Evolutionary conservation across 2,888 invertebrate genomes (phyloP).

Genomic region (Drosophila helvetica): DNA sequence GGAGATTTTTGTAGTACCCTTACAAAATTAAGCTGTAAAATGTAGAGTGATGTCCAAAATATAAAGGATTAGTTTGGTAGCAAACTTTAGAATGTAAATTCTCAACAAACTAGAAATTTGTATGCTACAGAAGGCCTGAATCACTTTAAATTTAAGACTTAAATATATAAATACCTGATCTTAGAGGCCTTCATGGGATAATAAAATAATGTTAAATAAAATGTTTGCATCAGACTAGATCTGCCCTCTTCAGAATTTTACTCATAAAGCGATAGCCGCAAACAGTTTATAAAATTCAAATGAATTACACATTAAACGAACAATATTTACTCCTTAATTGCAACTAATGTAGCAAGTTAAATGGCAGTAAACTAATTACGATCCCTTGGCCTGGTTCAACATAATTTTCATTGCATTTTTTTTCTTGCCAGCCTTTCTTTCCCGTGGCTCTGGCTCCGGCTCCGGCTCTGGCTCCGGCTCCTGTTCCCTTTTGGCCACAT

Average conservation of each 20-base stretch:
- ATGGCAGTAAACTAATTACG: conserved; percentile 73
- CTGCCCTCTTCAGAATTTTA: not conserved
- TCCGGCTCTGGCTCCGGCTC: not conserved
- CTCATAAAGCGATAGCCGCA: not conserved
- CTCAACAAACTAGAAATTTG: no score
- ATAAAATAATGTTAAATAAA: no score
- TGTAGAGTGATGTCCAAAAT: not conserved
- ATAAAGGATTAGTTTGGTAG: not conserved
- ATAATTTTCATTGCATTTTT: conserved; percentile 36
- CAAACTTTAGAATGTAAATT: no score
- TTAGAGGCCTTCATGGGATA: no score
- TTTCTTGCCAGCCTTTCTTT: conserved; percentile 19
- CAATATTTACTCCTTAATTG: conserved; percentile 60
- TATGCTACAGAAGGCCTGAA: no score
- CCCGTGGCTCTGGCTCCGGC: conserved; percentile 1
- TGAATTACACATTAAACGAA: conserved; percentile 21
- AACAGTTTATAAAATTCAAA: conserved; percentile 30
- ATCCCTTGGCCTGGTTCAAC: conserved; percentile 48
- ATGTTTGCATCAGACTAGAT: no score
- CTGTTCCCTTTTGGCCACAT: not conserved
- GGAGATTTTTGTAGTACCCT: conserved; percentile 13
- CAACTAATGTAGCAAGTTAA: conserved; percentile 56
- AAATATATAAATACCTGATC: no score
- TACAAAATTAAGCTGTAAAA: not conserved
- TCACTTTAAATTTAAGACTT: no score